phyloP scores from a whole-genome alignment of 2,113 vertebrate genomes.

The Pleuronectes platessa region DNA sequence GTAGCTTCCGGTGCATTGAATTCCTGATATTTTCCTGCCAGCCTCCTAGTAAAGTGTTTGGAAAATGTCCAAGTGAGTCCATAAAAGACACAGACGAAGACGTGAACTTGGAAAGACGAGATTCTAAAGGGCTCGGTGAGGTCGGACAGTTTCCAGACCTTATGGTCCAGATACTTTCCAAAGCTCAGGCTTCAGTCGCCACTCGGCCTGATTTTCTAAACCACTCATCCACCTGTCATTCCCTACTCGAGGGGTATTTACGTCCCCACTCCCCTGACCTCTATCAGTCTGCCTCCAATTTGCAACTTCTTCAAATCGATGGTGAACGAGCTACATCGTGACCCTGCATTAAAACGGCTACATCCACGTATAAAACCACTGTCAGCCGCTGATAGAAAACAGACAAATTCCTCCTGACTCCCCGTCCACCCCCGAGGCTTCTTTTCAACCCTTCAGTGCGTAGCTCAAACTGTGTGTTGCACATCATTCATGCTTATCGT shows the following conservation, averaged over 20 bases:
- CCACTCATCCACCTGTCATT: not conserved
- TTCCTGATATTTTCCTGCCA: too few species aligned
- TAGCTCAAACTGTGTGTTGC: not conserved
- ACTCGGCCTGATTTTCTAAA: not conserved
- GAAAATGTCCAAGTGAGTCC: too few species aligned
- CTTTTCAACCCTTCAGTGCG: not conserved
- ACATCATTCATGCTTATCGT: slow-evolving; percentile 15
- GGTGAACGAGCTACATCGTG: not conserved
- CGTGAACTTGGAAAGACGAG: too few species aligned
- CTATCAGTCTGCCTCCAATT: slow-evolving; percentile 17
- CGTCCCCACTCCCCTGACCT: not conserved
- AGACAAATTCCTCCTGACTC: slow-evolving; percentile 2
- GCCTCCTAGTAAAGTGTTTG: too few species aligned
- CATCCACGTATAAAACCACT: not conserved
- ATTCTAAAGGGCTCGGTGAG: too few species aligned
- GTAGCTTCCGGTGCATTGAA: too few species aligned
- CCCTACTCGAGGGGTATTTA: not conserved
- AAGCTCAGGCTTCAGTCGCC: not conserved
- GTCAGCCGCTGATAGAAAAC: slow-evolving; percentile 2
- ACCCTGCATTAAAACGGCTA: not conserved
- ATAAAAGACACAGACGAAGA: too few species aligned
- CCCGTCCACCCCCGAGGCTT: not conserved
- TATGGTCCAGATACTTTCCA: too few species aligned
- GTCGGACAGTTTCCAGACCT: too few species aligned
- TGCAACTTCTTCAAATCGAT: not conserved